phyloP scores from a whole-genome alignment of 2,888 invertebrate species.

The Schizotus pectinicornis region DNA sequence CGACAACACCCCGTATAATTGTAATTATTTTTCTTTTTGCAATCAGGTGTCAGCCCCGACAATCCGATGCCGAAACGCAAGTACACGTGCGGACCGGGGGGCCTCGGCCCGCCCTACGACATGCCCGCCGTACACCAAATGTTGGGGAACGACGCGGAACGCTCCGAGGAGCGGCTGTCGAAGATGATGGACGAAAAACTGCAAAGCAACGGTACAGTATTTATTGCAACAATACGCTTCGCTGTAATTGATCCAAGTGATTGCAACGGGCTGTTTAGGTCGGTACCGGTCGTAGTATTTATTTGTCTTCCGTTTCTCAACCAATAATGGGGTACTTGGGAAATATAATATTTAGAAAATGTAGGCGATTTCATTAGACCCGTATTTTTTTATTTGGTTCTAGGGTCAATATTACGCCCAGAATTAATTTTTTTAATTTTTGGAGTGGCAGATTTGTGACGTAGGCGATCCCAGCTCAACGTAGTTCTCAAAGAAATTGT shows the following conservation, averaged over 20 bases:
- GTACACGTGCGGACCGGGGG: conserved; percentile 52
- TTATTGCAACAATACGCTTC: not conserved
- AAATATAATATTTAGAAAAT: too few species aligned
- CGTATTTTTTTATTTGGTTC: too few species aligned
- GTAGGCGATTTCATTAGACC: too few species aligned
- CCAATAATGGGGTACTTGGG: too few species aligned
- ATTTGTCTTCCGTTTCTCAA: too few species aligned
- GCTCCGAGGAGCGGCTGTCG: conserved; percentile 46
- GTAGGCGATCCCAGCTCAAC: too few species aligned
- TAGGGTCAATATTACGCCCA: too few species aligned
- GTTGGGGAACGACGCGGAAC: conserved; percentile 43
- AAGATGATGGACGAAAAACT: conserved; percentile 60
- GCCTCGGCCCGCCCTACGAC: conserved; percentile 50
- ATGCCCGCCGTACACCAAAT: conserved; percentile 48
- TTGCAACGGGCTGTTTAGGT: too few species aligned
- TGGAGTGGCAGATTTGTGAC: too few species aligned
- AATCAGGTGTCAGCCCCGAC: conserved; percentile 73
- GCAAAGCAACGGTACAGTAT: conserved; percentile 51
- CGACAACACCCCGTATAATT: not conserved
- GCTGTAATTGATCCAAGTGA: not conserved
- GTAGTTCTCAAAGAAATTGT: too few species aligned
- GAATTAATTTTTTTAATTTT: too few species aligned
- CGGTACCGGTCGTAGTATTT: too few species aligned
- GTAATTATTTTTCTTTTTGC: conserved; percentile 16
- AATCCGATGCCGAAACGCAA: conserved; percentile 75